Base-by-base conservation (phyloP, 1,140 invertebrate species). In the Drosophila tsacasi region DNA sequence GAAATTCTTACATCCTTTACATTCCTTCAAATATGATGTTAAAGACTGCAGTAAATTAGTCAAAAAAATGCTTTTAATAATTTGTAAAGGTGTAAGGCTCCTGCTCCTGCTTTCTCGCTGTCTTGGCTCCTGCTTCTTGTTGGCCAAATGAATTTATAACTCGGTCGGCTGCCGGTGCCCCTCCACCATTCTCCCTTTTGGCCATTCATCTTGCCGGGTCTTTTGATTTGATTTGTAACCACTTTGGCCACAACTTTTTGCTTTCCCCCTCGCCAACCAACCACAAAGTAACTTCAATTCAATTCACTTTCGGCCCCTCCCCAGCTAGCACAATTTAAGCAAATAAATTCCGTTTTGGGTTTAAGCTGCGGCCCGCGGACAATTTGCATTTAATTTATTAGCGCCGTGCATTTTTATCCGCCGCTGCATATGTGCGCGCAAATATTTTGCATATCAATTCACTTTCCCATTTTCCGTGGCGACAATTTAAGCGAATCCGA, bases 131-230 rank as follows among this genome's bases (percentile, higher is more conserved):
- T 44, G 60, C 57, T 77, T 39, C 52, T 57, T 71, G 77, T 61
- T 52, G 67, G 52, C 60, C 59, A 84, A 84, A 84, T 68, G 79
- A 85, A 85, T 84, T 81, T 81, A 78, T 75, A 77, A 84, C 81
- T 80, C 46, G 40, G 65, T 49, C 55, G 62, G 17, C 37, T 50
- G 30, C 49, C 21, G 12, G 0, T 39, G 25, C 44, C 40, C n/a
- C 50, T n/a, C 35, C 6, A 1, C 6, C 37, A 32, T 37, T 7
- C 30, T 55, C 39, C 52, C 40, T 19, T 55, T 39, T 57, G 47
- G 17, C 44, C 67, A 75, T 75, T 81, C 64, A 50, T 81, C 67
- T 74, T 73, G 37, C 62, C 47, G 65, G 63, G 54, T 46, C 64
- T 73, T 73, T 83, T 74, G 68, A 83, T 83, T 83, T 79, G 80